Percentiles rank a stretch among this genome's conserved stretches.
phyloP scores from a whole-genome alignment of 2,797 vertebrate species.

The Pangasius krempfi region DNA sequence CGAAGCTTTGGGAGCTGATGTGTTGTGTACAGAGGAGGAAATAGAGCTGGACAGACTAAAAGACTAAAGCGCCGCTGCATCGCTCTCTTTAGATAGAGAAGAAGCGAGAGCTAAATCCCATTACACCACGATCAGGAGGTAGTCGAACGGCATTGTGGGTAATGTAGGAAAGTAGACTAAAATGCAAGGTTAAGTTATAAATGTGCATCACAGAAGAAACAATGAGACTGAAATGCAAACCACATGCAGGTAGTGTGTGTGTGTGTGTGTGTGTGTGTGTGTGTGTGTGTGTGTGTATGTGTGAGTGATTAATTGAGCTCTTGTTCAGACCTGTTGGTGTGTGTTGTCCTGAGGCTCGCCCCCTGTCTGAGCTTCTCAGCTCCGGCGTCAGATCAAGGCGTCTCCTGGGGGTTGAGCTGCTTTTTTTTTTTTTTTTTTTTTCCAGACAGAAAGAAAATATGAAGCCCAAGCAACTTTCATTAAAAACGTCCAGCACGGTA shows the following conservation, averaged over 20 bases:
- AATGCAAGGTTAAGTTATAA: not conserved
- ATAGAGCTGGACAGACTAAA: not conserved
- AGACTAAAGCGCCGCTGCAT: not conserved
- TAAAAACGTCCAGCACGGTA: not conserved
- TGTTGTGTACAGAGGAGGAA: not conserved
- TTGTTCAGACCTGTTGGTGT: constrained; percentile 64
- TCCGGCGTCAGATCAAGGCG: constrained; percentile 65
- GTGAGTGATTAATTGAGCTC: not conserved
- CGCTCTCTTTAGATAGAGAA: not conserved
- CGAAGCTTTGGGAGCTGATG: too few relatives aligned
- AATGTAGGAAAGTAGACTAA: not conserved
- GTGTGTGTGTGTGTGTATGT: not conserved
- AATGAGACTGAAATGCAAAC: not conserved
- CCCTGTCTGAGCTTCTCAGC: constrained; percentile 31
- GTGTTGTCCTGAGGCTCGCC: constrained; percentile 42
- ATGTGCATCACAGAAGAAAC: not conserved
- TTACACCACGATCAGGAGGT: not conserved
- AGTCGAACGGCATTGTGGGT: not conserved
- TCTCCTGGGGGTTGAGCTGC: constrained; percentile 57
- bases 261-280: not conserved
- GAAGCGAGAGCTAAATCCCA: not conserved
- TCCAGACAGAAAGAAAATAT: not conserved
- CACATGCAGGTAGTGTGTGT: not conserved
- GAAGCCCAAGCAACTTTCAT: not conserved
- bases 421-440: not conserved